Conservation (phyloP, 2,888 invertebrate species). For the Seira ritae region DNA sequence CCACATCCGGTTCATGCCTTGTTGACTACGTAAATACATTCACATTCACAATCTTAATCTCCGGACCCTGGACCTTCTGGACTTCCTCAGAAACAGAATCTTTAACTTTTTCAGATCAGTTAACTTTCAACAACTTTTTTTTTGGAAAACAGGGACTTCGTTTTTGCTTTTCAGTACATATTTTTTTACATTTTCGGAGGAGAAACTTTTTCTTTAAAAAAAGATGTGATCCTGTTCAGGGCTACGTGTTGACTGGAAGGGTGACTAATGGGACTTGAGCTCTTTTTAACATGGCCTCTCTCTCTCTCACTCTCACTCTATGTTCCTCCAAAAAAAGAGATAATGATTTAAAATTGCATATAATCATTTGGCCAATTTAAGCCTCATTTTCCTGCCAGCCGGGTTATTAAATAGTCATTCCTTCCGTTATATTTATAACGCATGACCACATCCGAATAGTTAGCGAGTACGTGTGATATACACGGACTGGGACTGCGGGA, state of each 20-base stretch:
- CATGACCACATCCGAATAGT: slow-evolving; percentile 73
- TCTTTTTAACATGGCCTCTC: slow-evolving; percentile 70
- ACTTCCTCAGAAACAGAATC: too few relatives aligned
- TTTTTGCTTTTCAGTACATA: too few relatives aligned
- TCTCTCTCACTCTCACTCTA: too few relatives aligned
- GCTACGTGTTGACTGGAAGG: slow-evolving; percentile 73
- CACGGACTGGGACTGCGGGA: not conserved
- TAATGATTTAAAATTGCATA: slow-evolving; percentile 74
- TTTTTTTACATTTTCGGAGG: not conserved
- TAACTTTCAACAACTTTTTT: not conserved
- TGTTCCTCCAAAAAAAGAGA: slow-evolving; percentile 63
- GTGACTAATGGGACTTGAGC: slow-evolving; percentile 74
- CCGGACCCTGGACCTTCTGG: not conserved
- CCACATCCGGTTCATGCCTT: not conserved
- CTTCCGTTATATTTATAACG: slow-evolving; percentile 74
- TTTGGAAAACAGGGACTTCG: not conserved
- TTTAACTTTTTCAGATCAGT: too few relatives aligned
- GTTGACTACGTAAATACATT: not conserved
- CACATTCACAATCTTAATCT: not conserved
- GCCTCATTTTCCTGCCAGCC: slow-evolving; percentile 74
- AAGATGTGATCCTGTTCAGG: slow-evolving; percentile 72
- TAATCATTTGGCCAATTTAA: slow-evolving; percentile 74
- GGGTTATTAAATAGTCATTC: slow-evolving; percentile 74
- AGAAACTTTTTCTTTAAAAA: not conserved
- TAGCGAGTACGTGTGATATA: slow-evolving; percentile 63